A percentile compares a stretch with the other conserved stretches of the same genome.
Conservation (phyloP, 1,140 invertebrate species). For the Ostrea edulis region DNA sequence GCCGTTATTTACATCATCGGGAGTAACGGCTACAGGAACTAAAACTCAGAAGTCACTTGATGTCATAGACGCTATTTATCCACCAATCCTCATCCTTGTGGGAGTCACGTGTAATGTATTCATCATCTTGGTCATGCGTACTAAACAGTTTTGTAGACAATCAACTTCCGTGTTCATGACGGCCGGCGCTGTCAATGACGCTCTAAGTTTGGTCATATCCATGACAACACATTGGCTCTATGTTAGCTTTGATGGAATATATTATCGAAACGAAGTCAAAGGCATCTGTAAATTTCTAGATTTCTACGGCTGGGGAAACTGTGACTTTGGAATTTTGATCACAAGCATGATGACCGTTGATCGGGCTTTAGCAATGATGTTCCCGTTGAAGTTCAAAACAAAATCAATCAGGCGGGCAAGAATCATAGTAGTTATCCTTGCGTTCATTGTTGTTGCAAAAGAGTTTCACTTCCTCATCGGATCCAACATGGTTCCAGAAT, state of each 20-base stretch:
- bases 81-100: constrained; percentile 64
- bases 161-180: constrained; percentile 69
- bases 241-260: constrained; percentile 63
- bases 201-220: constrained; percentile 61
- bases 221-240: constrained; percentile 71
- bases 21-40: background rate
- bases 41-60: constrained; percentile 20
- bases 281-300: constrained; percentile 72
- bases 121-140: constrained; percentile 68
- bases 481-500: constrained; percentile 65
- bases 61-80: constrained; percentile 55
- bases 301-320: constrained; percentile 71
- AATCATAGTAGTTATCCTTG: constrained; percentile 51
- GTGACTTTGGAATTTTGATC: constrained; percentile 69
- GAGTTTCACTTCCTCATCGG: constrained; percentile 69
- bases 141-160: constrained; percentile 64
- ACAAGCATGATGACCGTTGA: constrained; percentile 69
- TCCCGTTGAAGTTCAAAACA: constrained; percentile 61
- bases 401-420: constrained; percentile 63
- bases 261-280: constrained; percentile 48
- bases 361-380: constrained; percentile 66
- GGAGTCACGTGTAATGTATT: constrained; percentile 65
- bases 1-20: background rate
- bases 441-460: constrained; percentile 62
- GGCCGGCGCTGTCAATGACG: constrained; percentile 65